Base-by-base conservation (phyloP, 2,888 invertebrate species). In the Euspilapteryx auroguttella region DNA sequence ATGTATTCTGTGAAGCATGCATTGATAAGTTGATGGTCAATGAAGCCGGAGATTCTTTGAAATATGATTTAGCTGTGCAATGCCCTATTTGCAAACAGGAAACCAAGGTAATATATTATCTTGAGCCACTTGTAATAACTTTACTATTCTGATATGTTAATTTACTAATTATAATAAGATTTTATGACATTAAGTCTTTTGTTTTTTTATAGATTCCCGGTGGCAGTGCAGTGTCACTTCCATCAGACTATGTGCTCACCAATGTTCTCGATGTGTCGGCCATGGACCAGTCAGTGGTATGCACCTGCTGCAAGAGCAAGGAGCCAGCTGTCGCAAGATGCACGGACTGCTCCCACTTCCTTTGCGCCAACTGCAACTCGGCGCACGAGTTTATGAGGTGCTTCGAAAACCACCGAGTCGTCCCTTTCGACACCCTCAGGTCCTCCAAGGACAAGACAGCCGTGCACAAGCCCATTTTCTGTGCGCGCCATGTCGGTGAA, bases 311-410 rank as follows among this genome's bases (percentile, higher is more conserved):
- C 79, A 96, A 94, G 57, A 89, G 94, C 45, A 93, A 93, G 71
- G 94, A 95, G 69, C 86, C 88, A 45, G 95, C 95, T 10, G 89
- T 94, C 28, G 94, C 95, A 8, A 84, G 94, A 34, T 97, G 96
- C 71, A 89, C 89, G 44, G 94, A 96, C 57, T 97, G 96, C 69
- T 91, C 93, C 49, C 93, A 93, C 63, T 90, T 94, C 56, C 78
- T 97, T 27, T 96, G 96, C 68, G 85, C 88, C 36, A 91, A 93
- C 55, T 97, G 96, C 75, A 93, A 94, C 48, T 90, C 92, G 22
- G 96, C 96, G 32, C 96, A 97, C 63, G 89, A 93, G 61, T 94
- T 89, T 53, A 96, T 96, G 96, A 83, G 94, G 40, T 94, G 95
- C 73, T 97, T 97, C 57, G 95, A 96, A 63, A 92, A 91, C 47